Base-by-base conservation (phyloP, 2,113 vertebrate species). In the Lathamus discolor region DNA sequence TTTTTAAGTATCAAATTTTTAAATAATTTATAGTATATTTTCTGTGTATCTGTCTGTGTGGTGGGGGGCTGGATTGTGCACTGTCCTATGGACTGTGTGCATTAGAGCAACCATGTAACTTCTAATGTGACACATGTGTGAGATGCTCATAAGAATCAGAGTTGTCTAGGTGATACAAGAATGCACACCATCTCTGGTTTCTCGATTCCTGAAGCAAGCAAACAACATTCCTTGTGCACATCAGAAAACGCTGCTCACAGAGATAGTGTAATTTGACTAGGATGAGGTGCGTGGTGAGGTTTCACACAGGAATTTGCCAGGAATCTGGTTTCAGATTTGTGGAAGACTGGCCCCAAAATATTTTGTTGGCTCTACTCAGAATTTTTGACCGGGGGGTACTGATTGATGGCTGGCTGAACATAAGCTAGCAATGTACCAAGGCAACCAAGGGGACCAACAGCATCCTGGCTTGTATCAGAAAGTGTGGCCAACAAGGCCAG, bases 61-160 rank as follows among this genome's bases (percentile, higher is more conserved):
- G 23, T 23, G 17, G 7, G 8, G 3, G 33, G 4, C 35, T 69
- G 48, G 9, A 57, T 33, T 13, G 11, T 2, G 2, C 8, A 1
- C 16, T 75, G 14, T 15, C 12, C 5, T 31, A 39, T 3, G 12
- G 11, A 6, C 2, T 55, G 13, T 48, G 8, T 17, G 6, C 31
- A 10, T 54, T 44, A n/a, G 11, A 18, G 20, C 46, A 41, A 61
- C n/a, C 25, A 10, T 28, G 20, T 20, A 22, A 10, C 11, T 3
- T 55, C 15, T 35, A n/a, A 17, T 2, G 2, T 0, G 0, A 3
- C 33, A 6, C 31, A 14, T 1, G 1, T 22, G 27, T 1, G 1
- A 73, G 29, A 22, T 39, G 55, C 7, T 73, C 46, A n/a, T 27
- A 22, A 37, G 31, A 66, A 17, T 7, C 23, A 44, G 18, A 44